phyloP scores from a whole-genome alignment of 2,888 invertebrate genomes.

The Drosophila gaucha region DNA sequence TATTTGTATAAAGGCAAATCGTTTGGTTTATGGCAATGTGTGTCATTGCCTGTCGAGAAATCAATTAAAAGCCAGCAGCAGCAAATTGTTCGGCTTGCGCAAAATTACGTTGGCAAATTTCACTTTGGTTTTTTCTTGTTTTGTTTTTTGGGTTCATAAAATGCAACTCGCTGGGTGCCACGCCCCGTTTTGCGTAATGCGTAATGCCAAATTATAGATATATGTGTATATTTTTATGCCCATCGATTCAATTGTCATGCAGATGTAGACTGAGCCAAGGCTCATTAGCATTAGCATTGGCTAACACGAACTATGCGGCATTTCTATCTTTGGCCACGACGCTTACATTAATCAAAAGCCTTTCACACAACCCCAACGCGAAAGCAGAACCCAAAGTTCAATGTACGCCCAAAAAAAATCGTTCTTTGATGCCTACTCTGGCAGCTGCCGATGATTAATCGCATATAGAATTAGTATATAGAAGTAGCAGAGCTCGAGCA shows the following conservation, averaged over 20 bases:
- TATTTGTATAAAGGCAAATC: slow-evolving; percentile 32
- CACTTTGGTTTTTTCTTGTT: slow-evolving; percentile 49
- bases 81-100: slow-evolving; percentile 53
- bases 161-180: slow-evolving; percentile 46
- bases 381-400: slow-evolving; percentile 52
- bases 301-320: slow-evolving; percentile 15
- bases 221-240: background rate
- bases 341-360: slow-evolving; percentile 58
- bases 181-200: slow-evolving; percentile 58
- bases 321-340: slow-evolving; percentile 45
- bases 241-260: slow-evolving; percentile 66
- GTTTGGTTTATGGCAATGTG: slow-evolving; percentile 74
- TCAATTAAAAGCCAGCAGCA: slow-evolving; percentile 61
- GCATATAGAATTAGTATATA: slow-evolving; percentile 3
- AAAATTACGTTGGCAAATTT: slow-evolving; percentile 79
- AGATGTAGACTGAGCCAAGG: slow-evolving; percentile 44
- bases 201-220: slow-evolving; percentile 28
- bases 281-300: slow-evolving; percentile 44
- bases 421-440: slow-evolving; percentile 15
- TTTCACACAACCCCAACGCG: slow-evolving; percentile 52
- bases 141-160: slow-evolving; percentile 49
- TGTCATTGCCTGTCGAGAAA: slow-evolving; percentile 80
- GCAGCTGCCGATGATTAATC: slow-evolving; percentile 60
- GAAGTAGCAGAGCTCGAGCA: slow-evolving; percentile 36
- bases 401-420: slow-evolving; percentile 42